Base-by-base conservation (phyloP, 2,888 invertebrate species). In the Epiblema foenella region DNA sequence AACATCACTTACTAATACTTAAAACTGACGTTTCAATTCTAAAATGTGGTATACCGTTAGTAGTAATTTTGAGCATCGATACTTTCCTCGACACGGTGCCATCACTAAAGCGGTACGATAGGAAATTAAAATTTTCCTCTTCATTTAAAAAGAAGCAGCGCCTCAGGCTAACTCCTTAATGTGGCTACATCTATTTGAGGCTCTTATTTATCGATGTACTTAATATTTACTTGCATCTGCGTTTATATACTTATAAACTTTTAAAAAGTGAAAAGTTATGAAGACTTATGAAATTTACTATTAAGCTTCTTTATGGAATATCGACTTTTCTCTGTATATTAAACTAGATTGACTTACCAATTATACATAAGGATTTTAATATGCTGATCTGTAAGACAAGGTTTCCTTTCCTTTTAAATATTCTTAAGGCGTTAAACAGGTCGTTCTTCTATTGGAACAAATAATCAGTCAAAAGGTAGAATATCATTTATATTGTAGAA, bases 51-150 rank as follows among this genome's bases (percentile, higher is more conserved):
- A 8, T 4, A 42, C 4, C 4, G 15, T 4, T n/a, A 3, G 11
- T 42, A 4, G 11, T 15, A 5, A 8, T n/a, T n/a, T 46, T 18
- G 11, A 63, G 37, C 18, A 69, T 64, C 69, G 63, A 56, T 49
- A 69, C 10, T 10, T n/a, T 4, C 17, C 15, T 42, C 24, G 52
- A 33, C 20, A 17, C 20, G 37, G n/a, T 18, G 75, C 67, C 90
- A 80, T 78, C 91, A 74, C 90, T 91, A 87, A 58, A 54, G 75
- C 75, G 82, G 85, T 88, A 85, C 90, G 93, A 93, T 92, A 93
- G 93, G 93, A 93, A 93, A 93, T 93, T 93, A 93, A 93, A 93
- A 93, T 93, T 92, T 93, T 93, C 93, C 93, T 92, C 91, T 91
- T 91, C 92, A 93, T 93, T 93, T 93, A 92, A 93, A 87, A 93